Evolutionary conservation across 2,888 invertebrate species (phyloP).

Genomic region (Lampropteryx suffumata): DNA sequence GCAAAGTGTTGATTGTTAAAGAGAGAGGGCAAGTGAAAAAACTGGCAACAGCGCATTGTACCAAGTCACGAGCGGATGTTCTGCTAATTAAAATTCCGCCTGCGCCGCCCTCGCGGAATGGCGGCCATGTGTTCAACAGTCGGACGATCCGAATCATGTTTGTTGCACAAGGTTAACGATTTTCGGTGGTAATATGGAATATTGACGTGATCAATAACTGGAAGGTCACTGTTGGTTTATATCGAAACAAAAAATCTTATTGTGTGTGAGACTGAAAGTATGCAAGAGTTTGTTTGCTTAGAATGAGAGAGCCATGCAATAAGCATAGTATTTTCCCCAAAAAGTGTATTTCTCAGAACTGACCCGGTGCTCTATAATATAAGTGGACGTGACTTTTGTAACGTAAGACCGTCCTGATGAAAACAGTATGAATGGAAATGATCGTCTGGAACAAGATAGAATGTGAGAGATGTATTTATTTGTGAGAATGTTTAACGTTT

Average conservation of each 20-base stretch:
- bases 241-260: conserved; percentile 43
- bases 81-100: conserved; percentile 84
- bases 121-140: conserved; percentile 80
- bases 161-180: conserved; percentile 79
- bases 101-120: conserved; percentile 83
- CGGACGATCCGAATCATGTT: conserved; percentile 77
- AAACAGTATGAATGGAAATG: conserved; percentile 48
- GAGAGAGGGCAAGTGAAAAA: conserved; percentile 60
- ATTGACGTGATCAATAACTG: conserved; percentile 49
- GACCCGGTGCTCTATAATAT: conserved; percentile 77
- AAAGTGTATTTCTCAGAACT: conserved; percentile 70
- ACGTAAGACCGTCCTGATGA: conserved; percentile 73
- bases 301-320: conserved; percentile 56
- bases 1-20: conserved; percentile 49
- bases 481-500: conserved; percentile 76
- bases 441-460: conserved; percentile 50
- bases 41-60: conserved; percentile 76
- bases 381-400: conserved; percentile 73
- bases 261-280: conserved; percentile 67
- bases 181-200: conserved; percentile 51
- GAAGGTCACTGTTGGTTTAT: conserved; percentile 59
- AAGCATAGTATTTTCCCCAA: conserved; percentile 62
- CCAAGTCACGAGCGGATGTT: conserved; percentile 81
- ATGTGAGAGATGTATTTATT: conserved; percentile 77
- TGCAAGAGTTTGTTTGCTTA: conserved; percentile 57